Base-by-base conservation (phyloP, 2,113 vertebrate genomes). In the Tautogolabrus adspersus region DNA sequence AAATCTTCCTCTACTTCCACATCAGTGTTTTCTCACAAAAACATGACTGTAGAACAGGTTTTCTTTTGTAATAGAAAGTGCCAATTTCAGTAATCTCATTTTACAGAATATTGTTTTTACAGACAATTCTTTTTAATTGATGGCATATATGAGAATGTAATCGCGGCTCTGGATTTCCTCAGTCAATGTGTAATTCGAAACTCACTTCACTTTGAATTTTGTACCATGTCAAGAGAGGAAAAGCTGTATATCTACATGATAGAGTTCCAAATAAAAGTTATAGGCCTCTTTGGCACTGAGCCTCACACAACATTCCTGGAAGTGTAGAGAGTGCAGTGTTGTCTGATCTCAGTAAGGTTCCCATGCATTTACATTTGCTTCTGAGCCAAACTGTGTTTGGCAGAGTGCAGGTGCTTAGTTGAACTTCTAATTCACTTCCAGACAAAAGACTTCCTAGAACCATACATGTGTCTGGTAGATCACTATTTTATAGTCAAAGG, bases 321-420 rank as follows among this genome's bases (percentile, higher is more conserved):
- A 86, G 75, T 55, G 61, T 70, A 66, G 80, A 54, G 56, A 75
- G 67, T 72, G 46, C 22, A 8, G 56, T 55, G 38, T 67, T 81
- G 71, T 56, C 52, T 80, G 72, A 81, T 72, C 71, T 77, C 66
- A 56, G 62, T 55, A 40, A 86, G 77, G 77, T 89, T 92, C 89
- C 79, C 84, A 87, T 84, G 82, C 71, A 80, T 81, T 87, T 77
- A 80, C 15, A 37, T 86, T 90, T 87, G 84, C 87, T 83, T 86
- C 84, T 72, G 52, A 72, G 84, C 60, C 82, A 85, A 79, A 52
- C 65, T 76, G 59, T 60, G 23, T 74, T 81, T 90, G 90, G 82
- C 78, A 86, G 59, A 52, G 54, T 64, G 30, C 54, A 38, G 58
- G 49, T 66, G 79, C 55, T 56, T 66, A 59, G 72, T 54, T 77